Evolutionary conservation across 2,797 vertebrate species (phyloP).

Genomic region (Pelochelys cantorii): DNA sequence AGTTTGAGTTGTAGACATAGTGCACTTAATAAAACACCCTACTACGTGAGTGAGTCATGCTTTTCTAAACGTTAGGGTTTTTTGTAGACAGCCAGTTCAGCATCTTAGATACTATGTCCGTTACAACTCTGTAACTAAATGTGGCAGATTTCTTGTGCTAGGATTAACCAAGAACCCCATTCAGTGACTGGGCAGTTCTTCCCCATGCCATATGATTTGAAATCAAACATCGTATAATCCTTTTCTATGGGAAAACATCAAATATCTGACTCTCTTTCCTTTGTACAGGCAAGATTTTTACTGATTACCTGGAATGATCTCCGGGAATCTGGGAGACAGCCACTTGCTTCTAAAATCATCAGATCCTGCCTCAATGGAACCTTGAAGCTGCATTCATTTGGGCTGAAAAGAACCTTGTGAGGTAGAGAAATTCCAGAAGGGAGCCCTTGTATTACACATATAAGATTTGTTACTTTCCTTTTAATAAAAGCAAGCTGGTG

Average conservation of each 20-base stretch:
- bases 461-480: neutral
- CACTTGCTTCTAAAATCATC: neutral
- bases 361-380: neutral
- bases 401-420: neutral
- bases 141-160: neutral
- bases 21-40: neutral
- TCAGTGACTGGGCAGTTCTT: neutral
- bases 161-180: no score
- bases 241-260: neutral
- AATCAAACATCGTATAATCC: neutral
- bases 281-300: fast-evolving
- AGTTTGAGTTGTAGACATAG: neutral
- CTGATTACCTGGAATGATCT: neutral
- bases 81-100: neutral
- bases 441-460: neutral
- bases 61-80: neutral
- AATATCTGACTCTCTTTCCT: neutral
- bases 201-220: neutral
- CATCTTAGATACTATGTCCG: neutral
- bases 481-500: neutral
- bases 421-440: neutral
- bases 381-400: neutral
- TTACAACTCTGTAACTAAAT: neutral
- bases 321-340: neutral
- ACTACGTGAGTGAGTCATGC: neutral